Percentiles rank a stretch among this genome's conserved stretches.
Conservation (phyloP, 2,888 invertebrate genomes). For the Drosophila nr. perissopoda region DNA sequence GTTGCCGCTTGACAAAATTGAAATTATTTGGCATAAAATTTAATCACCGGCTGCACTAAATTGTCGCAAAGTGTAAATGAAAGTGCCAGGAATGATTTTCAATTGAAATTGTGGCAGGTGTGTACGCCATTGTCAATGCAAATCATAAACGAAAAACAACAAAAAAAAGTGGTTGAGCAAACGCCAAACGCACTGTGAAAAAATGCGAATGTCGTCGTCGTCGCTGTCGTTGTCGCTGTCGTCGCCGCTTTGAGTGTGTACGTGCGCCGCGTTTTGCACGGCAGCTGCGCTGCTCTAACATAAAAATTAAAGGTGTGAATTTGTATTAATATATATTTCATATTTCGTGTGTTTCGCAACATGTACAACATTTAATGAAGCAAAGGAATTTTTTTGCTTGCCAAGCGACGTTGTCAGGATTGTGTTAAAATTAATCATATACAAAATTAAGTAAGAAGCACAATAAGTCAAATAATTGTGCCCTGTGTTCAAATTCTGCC, state of each 20-base stretch:
- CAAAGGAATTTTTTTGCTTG: conserved; percentile 20
- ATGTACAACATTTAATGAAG: conserved; percentile 30
- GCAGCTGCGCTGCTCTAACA: conserved; percentile 64
- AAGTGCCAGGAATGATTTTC: conserved; percentile 63
- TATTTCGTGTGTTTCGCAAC: conserved; percentile 24
- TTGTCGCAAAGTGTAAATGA: conserved; percentile 65
- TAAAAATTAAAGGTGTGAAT: conserved; percentile 65
- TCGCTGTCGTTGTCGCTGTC: conserved; percentile 49
- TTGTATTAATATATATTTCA: conserved; percentile 31
- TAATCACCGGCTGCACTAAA: conserved; percentile 64
- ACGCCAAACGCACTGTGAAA: conserved; percentile 68
- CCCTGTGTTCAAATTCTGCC: conserved; percentile 61
- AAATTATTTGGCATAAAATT: conserved; percentile 62
- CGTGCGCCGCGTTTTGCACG: conserved; percentile 69
- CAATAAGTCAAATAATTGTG: conserved; percentile 53
- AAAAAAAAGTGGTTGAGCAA: conserved; percentile 42
- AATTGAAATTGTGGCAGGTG: conserved; percentile 65
- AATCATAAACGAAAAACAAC: conserved; percentile 61
- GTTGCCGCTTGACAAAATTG: conserved; percentile 72
- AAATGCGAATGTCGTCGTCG: conserved; percentile 76
- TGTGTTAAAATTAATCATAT: conserved; percentile 49
- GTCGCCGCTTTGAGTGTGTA: conserved; percentile 68
- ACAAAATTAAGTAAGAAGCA: conserved; percentile 49
- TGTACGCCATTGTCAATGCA: conserved; percentile 51
- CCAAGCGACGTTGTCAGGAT: conserved; percentile 37